These are phyloP conservation scores for Oenanthe oenanthe DNA, from an alignment of 2,113 vertebrate genomes.

Conservation along the genomic window DNA sequence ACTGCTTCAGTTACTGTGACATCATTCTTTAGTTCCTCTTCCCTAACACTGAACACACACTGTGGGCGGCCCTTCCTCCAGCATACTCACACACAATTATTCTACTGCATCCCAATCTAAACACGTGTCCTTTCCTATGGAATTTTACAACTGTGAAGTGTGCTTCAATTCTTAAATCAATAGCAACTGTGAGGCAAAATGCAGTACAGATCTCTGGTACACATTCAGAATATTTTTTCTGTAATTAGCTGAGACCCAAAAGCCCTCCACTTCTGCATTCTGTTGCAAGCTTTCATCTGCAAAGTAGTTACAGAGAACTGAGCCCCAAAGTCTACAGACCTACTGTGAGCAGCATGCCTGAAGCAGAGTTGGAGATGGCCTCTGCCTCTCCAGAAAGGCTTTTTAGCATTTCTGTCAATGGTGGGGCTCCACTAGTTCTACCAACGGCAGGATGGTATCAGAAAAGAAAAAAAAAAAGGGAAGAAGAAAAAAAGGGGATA, in stretches of 20 bases:
- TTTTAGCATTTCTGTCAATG: neutral
- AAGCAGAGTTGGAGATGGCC: neutral
- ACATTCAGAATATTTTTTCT: neutral
- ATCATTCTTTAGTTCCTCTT: neutral
- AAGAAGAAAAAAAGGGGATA: neutral
- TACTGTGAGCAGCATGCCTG: neutral
- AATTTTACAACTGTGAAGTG: neutral
- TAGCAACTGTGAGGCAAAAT: neutral
- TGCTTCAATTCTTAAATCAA: neutral
- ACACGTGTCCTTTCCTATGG: neutral
- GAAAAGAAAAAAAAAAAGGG: neutral
- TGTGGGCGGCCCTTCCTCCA: neutral
- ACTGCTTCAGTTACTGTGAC: neutral
- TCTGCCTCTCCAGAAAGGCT: neutral
- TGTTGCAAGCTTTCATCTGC: neutral
- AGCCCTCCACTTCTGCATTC: neutral
- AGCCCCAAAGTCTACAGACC: neutral
- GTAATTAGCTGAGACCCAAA: neutral
- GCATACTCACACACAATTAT: neutral
- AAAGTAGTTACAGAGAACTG: neutral
- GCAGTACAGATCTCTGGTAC: neutral
- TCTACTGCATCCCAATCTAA: neutral
- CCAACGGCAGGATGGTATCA: neutral
- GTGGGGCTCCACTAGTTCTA: neutral
- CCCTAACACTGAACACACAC: accelerated